phyloP scores from a whole-genome alignment of 1,140 invertebrate genomes.

The Trypoxylus dichotomus region DNA sequence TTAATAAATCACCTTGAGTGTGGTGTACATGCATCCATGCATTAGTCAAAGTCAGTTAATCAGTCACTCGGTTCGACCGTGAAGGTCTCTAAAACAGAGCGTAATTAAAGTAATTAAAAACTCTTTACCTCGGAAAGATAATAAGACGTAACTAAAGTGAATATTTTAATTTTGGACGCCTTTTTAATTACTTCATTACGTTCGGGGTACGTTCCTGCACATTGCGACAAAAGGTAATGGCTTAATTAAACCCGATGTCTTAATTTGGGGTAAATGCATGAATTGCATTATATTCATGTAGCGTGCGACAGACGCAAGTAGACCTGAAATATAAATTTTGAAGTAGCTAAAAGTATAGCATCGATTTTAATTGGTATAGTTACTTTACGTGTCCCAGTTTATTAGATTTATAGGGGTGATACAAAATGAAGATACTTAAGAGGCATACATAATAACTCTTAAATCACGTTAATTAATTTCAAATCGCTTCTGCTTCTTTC shows the following conservation, averaged over 20 bases:
- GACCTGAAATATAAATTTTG: no score
- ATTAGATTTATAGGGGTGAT: no score
- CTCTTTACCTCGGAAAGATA: conserved; percentile 21
- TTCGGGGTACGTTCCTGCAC: neutral
- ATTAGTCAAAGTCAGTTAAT: conserved; percentile 17
- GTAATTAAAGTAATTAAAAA: conserved; percentile 22
- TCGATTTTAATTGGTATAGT: no score
- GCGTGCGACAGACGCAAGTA: no score
- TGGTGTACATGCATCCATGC: neutral
- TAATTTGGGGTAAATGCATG: neutral
- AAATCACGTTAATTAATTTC: no score
- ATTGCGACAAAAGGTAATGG: neutral
- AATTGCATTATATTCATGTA: neutral
- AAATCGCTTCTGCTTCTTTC: no score
- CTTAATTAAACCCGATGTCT: neutral
- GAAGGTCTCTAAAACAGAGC: conserved; percentile 17
- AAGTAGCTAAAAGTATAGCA: no score
- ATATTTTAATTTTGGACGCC: conserved; percentile 20
- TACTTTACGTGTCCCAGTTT: no score
- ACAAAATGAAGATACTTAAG: no score
- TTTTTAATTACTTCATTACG: conserved; percentile 21
- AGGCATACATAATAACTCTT: no score
- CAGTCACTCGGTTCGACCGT: neutral
- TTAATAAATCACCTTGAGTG: conserved; percentile 6
- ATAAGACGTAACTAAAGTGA: conserved; percentile 9